These are phyloP conservation scores for Acanthisitta chloris DNA, from an alignment of 2,113 vertebrate species.

Conservation along the genomic window DNA sequence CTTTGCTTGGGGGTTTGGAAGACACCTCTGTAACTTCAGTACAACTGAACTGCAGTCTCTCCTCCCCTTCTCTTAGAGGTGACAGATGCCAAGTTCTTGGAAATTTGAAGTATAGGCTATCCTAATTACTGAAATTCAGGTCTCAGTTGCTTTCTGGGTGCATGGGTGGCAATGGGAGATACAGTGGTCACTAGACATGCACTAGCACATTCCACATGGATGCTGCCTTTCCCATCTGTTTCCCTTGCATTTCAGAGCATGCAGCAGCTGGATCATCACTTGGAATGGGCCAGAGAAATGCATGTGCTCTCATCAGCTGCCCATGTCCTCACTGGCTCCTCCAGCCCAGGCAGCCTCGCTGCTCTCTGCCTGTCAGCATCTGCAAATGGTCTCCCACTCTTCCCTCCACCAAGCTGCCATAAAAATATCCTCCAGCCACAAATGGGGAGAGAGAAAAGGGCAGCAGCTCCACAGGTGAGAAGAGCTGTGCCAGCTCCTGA, in stretches of 20 bases:
- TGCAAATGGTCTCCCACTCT: background rate
- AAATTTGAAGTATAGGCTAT: background rate
- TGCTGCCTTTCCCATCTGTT: background rate
- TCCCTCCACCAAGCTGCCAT: background rate
- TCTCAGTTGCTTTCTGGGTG: background rate
- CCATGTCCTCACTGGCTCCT: background rate
- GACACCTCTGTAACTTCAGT: background rate
- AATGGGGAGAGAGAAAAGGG: background rate
- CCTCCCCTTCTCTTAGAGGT: background rate
- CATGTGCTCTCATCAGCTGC: background rate
- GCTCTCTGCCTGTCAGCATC: background rate
- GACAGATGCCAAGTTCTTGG: background rate
- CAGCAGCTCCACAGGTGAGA: background rate
- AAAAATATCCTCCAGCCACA: background rate
- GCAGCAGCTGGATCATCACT: background rate
- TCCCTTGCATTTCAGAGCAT: background rate
- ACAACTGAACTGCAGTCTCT: background rate
- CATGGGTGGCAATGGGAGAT: accelerated
- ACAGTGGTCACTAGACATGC: accelerated
- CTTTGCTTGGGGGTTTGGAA: background rate
- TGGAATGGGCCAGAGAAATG: background rate
- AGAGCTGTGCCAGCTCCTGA: background rate
- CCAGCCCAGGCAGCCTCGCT: background rate
- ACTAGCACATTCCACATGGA: accelerated
- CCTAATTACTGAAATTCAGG: background rate